Evolutionary conservation across 2,797 vertebrate genomes (phyloP).

Genomic region (Neosilurus hyrtlii): DNA sequence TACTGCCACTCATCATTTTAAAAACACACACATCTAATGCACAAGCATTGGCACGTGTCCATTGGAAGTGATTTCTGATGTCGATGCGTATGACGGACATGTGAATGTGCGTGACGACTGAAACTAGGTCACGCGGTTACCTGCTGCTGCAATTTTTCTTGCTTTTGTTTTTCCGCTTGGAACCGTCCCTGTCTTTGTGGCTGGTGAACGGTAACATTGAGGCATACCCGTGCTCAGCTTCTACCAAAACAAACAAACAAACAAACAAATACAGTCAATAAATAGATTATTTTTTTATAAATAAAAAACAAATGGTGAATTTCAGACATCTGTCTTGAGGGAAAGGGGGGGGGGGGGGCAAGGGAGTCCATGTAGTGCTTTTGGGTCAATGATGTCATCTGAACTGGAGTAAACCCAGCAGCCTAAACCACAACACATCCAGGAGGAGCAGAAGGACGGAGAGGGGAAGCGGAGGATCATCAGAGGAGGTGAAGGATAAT

Average conservation of each 20-base stretch:
- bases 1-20: too few relatives aligned
- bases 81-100: background rate
- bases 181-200: slow-evolving; percentile 83
- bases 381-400: slow-evolving; percentile 81
- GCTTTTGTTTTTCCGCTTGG: slow-evolving; percentile 87
- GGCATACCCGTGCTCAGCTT: slow-evolving; percentile 95
- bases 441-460: slow-evolving; percentile 50
- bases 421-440: slow-evolving; percentile 75
- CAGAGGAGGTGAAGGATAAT: background rate
- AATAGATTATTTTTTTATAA: background rate
- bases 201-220: slow-evolving; percentile 88
- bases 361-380: slow-evolving; percentile 14
- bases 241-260: slow-evolving; percentile 69
- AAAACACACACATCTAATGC: background rate
- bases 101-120: background rate
- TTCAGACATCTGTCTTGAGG: too few relatives aligned
- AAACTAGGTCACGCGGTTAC: slow-evolving; percentile 67
- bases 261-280: background rate
- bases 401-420: slow-evolving; percentile 79
- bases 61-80: background rate
- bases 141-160: slow-evolving; percentile 91
- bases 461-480: background rate
- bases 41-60: background rate
- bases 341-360: too few relatives aligned
- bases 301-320: too few relatives aligned